Evolutionary conservation across 1,140 invertebrate genomes (phyloP), one percentile per base, ranked within the genome.

Genomic region (Ceratitis capitata): DNA sequence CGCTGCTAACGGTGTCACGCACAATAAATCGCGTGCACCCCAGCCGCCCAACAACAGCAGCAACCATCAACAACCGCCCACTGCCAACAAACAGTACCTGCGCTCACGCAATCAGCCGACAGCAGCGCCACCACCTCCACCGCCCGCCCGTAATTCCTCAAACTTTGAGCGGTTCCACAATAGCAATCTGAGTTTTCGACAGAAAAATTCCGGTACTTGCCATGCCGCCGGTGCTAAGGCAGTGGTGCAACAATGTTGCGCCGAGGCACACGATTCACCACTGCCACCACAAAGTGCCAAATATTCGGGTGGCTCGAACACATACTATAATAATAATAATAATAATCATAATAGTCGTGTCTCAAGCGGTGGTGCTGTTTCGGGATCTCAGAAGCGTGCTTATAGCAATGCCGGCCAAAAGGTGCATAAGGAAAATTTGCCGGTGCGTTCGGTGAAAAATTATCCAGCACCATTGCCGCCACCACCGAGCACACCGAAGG

Each of bases 381-480:
- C 29, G 9, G 87, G 84, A 29, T 87, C 88, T 42, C 91, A 92
- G 86, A 92, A 92, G 84, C 91, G 91, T 42, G 86, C 88, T 39
- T 90, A 92, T 61, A 88, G 89, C 83, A 86, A 88, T 23, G 88
- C 87, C n/a, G n/a, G n/a, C 10, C 86, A 56, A 10, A 87, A 88
- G 45, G 74, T 87, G 61, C 85, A 89, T 61, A 92, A 92, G 85
- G 90, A 91, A 87, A 92, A 92, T 86, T 74, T 86, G 45, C 85
- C 85, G 3, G 47, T 58, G 2, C 69, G 90, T 19, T 91, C 90
- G 58, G 86, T 82, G 84, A 91, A 91, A 64, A 90, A 89, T 51
- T 91, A 91, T 85, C 89, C 89, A 58, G 90, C 90, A 16, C 90
- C 90, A 12, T 53, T 89, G 85, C n/a, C n/a, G 0, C 89, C 89